phyloP scores from a whole-genome alignment of 2,797 vertebrate species.

The Sandelia bainsii region DNA sequence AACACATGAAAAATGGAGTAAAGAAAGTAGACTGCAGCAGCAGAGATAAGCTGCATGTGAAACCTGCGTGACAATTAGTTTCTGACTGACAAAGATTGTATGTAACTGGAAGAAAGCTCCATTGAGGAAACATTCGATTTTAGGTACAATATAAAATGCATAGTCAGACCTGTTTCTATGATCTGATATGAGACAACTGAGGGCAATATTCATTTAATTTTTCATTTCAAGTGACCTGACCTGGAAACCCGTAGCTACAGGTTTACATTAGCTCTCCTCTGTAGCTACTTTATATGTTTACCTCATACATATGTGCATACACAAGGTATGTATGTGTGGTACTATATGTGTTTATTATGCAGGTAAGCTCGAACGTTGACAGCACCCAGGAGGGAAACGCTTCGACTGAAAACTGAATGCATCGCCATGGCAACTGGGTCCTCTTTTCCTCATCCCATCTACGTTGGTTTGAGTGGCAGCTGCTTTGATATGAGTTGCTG shows the following conservation, averaged over 20 bases:
- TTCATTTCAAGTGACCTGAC: background rate
- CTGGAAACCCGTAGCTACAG: conserved; percentile 1
- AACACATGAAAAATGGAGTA: conserved; percentile 9
- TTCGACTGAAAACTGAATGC: conserved; percentile 75
- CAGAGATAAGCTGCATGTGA: background rate
- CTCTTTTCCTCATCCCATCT: conserved; percentile 47
- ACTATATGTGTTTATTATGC: conserved; percentile 50
- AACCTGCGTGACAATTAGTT: background rate
- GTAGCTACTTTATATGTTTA: background rate
- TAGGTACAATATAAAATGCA: background rate
- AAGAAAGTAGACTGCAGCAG: conserved; percentile 6
- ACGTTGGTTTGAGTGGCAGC: conserved; percentile 56
- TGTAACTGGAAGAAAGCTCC: background rate
- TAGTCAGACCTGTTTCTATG: background rate
- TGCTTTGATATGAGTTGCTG: conserved; percentile 48
- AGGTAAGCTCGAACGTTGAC: conserved; percentile 59
- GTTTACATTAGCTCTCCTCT: background rate
- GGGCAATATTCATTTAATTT: background rate
- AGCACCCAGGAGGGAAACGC: conserved; percentile 61
- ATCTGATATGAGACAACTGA: background rate
- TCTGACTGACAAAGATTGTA: background rate
- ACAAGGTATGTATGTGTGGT: conserved; percentile 9
- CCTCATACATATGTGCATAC: background rate
- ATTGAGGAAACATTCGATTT: background rate
- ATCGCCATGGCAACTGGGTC: conserved; percentile 83